A percentile compares a stretch with the other conserved stretches of the same genome.
Evolutionary conservation across 2,113 vertebrate species (phyloP).

Genomic region (Loxodonta africana): DNA sequence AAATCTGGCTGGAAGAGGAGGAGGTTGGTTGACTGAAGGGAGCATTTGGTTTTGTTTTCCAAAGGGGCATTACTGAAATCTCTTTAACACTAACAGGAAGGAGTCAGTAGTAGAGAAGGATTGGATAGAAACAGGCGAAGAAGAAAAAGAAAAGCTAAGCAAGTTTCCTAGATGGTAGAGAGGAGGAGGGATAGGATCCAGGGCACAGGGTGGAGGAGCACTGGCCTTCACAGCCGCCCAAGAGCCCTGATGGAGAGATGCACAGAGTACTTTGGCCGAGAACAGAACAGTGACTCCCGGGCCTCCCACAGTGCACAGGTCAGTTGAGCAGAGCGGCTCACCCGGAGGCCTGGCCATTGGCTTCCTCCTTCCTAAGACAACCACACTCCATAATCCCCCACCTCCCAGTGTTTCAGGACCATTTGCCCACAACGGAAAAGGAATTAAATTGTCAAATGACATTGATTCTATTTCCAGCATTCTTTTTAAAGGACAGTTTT

Average conservation of each 20-base stretch:
- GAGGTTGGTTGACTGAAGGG: not conserved
- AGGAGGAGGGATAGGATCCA: not conserved
- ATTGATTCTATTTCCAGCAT: not conserved
- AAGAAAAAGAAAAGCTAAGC: not conserved
- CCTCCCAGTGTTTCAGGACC: not conserved
- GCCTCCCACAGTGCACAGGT: not conserved
- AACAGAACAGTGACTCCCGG: not conserved
- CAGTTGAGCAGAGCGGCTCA: not conserved
- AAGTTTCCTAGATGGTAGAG: not conserved
- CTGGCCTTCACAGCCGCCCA: not conserved
- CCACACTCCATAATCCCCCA: not conserved
- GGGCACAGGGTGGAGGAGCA: not conserved
- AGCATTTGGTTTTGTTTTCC: not conserved
- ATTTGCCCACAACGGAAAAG: not conserved
- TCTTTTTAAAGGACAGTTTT: not conserved
- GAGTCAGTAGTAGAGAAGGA: not conserved
- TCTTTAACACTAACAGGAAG: not conserved
- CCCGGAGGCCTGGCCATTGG: not conserved
- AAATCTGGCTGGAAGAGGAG: not conserved
- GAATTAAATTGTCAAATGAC: not conserved
- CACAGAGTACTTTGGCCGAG: accelerated
- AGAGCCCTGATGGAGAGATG: not conserved
- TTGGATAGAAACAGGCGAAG: not conserved
- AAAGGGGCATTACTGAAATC: not conserved
- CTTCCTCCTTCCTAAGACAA: not conserved